Evolutionary conservation across 2,888 invertebrate species (phyloP), one percentile per base, ranked within the genome.

Genomic region (Ectemnius continuus): DNA sequence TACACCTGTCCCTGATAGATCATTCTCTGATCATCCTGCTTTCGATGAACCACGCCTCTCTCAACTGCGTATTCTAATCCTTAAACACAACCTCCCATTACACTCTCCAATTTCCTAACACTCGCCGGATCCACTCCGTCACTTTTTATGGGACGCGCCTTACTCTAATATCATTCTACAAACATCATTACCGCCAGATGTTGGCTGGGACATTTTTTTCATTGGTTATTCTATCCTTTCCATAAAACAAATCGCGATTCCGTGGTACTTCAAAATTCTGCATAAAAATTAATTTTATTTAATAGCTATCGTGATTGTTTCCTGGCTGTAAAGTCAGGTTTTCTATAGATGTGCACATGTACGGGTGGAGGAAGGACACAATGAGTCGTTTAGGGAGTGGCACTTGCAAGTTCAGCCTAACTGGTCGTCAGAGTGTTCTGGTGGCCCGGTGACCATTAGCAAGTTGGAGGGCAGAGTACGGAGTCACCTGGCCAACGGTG

Each of bases 401-500:
- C 52, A 52, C 52, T 52, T 52, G 52, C 52, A 52, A 52, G n/a
- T 36, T 14, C 14, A 52, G 4, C 8, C n/a, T 52, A 16, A 16
- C 52, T 52, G 52, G 52, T n/a, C 6, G 16, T 36, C 11, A 11
- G 36, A 8, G 36, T 8, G 52, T 52, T 52, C 52, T 14, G 52
- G 52, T 52, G 52, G 52, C 52, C 52, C 52, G 52, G 52, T 52
- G 52, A 52, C 52, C 52, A 26, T 70, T 48, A 52, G 16, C 20
- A 20, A 23, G 2, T 3, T 23, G 3, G 0, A 23, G 23, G 8
- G 48, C 28, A 61, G 63, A 69, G 76, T 69, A 65, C 63, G 68
- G 79, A 79, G 72, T 81, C 81, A 81, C 82, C 67, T 57, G 69
- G 72, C 64, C 67, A 20, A 8, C 68, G 46, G n/a, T 72, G 83